These are phyloP conservation scores for Lepus timidus DNA, from an alignment of 2,113 vertebrate species.

Conservation along the genomic window DNA sequence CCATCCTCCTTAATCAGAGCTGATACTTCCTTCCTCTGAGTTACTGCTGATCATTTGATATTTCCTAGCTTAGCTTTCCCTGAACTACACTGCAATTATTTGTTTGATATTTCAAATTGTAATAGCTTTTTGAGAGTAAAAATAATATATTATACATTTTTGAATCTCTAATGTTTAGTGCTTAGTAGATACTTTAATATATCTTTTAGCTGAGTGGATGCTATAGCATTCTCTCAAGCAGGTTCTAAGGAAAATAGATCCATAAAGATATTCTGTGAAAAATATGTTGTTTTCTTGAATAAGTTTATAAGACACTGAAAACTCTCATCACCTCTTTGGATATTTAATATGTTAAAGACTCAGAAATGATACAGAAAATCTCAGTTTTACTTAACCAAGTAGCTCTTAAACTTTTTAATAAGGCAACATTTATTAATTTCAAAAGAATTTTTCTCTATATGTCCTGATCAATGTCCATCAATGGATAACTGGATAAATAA, in stretches of 20 bases:
- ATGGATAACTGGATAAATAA: background rate
- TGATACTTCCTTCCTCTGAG: background rate
- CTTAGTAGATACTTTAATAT: background rate
- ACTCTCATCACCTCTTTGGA: background rate
- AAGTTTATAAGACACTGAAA: constrained; percentile 5
- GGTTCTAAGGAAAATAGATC: background rate
- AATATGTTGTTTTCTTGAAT: background rate
- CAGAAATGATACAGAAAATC: background rate
- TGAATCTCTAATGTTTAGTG: background rate
- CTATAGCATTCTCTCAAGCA: background rate
- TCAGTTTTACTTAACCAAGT: constrained; percentile 26
- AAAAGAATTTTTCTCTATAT: background rate
- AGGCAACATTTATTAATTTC: background rate
- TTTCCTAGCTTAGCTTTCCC: background rate
- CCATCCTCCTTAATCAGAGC: background rate
- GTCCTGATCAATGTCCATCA: background rate
- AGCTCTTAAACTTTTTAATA: background rate
- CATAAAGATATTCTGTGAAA: background rate
- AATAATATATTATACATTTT: background rate
- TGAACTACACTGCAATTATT: background rate
- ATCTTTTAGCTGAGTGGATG: background rate
- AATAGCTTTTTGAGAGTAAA: constrained; percentile 20
- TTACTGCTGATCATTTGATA: background rate
- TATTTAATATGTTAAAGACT: background rate
- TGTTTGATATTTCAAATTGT: constrained; percentile 13